These are phyloP conservation scores for Balaenoptera acutorostrata DNA, from an alignment of 2,113 vertebrate species.

Conservation along the genomic window DNA sequence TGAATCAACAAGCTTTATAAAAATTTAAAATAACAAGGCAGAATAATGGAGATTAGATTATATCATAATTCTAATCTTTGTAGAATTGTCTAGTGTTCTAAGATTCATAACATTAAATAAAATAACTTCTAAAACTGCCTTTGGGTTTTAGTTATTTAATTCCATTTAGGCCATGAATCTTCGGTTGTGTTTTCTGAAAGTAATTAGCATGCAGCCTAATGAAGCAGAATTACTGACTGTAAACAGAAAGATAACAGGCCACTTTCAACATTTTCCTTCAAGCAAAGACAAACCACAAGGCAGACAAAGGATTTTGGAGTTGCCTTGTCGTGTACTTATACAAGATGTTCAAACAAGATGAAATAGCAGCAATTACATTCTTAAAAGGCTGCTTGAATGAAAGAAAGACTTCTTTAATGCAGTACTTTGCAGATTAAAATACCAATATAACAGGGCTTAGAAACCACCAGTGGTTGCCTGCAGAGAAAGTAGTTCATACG, in stretches of 20 bases:
- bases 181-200: slow-evolving; percentile 36
- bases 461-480: not conserved
- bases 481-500: not conserved
- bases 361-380: slow-evolving; percentile 41
- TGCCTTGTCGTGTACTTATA: slow-evolving; percentile 19
- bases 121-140: not conserved
- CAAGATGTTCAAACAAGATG: slow-evolving; percentile 42
- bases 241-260: slow-evolving; percentile 34
- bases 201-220: slow-evolving; percentile 47
- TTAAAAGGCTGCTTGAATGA: slow-evolving; percentile 42
- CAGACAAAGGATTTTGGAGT: slow-evolving; percentile 9
- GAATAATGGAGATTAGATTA: not conserved
- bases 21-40: not conserved
- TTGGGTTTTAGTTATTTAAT: slow-evolving; percentile 11
- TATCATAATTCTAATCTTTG: not conserved
- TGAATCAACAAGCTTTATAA: slow-evolving; percentile 1
- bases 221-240: slow-evolving; percentile 28
- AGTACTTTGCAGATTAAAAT: slow-evolving; percentile 44
- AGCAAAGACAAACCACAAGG: slow-evolving; percentile 44
- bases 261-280: slow-evolving; percentile 30
- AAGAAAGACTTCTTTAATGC: slow-evolving; percentile 26
- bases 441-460: not conserved
- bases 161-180: not conserved
- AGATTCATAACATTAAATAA: not conserved
- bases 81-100: not conserved